A percentile compares a stretch with the other conserved stretches of the same genome.
These are phyloP conservation scores for Rhynchonycteris naso DNA, from an alignment of 2,797 vertebrate species.

Conservation along the genomic window DNA sequence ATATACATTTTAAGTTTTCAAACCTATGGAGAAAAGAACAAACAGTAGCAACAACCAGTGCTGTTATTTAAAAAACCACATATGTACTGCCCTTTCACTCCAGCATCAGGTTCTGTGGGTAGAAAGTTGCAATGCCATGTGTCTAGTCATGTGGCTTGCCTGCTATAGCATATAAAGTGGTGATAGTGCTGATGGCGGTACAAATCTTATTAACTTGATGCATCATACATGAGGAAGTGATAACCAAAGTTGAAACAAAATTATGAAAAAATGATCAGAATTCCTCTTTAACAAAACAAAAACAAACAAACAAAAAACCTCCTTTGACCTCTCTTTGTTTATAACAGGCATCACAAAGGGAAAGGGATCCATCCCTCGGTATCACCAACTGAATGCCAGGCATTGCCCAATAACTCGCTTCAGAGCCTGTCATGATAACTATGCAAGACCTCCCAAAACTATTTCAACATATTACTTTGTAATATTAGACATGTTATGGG, in stretches of 20 bases:
- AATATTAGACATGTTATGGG: conserved; percentile 67
- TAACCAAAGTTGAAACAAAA: conserved; percentile 24
- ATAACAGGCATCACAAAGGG: background rate
- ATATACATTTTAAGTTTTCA: background rate
- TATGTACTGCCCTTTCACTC: background rate
- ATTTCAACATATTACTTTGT: conserved; percentile 60
- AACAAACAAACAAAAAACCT: background rate
- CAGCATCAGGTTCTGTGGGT: background rate
- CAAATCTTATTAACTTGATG: conserved; percentile 36
- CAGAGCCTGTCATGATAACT: conserved; percentile 9
- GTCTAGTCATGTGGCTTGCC: background rate
- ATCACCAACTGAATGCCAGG: background rate
- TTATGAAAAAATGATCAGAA: conserved; percentile 47
- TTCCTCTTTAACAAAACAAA: background rate
- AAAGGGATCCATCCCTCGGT: background rate
- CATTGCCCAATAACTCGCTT: background rate
- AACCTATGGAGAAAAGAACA: background rate
- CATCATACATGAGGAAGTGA: conserved; percentile 24
- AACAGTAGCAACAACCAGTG: background rate
- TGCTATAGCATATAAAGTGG: background rate
- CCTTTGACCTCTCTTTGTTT: background rate
- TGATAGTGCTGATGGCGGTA: background rate
- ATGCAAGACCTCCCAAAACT: conserved; percentile 42
- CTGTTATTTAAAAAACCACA: background rate
- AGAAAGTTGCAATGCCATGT: background rate